Evolutionary conservation across 2,888 invertebrate genomes (phyloP), one percentile per base, ranked within the genome.

Genomic region (Catocala sponsa): DNA sequence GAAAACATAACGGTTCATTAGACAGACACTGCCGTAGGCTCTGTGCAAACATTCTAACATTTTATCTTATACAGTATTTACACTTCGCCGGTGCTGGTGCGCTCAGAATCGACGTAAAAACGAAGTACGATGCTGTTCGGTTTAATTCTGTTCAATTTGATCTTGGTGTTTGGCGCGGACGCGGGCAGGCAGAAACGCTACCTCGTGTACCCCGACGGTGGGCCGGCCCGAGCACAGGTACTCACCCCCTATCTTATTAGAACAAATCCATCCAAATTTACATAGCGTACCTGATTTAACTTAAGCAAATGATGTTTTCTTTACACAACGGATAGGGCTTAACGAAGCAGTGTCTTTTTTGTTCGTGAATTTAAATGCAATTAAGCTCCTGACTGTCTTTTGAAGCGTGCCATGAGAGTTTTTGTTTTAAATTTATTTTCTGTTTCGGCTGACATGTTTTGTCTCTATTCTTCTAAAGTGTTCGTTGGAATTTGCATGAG

Each of bases 161-260:
- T 91, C 54, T 77, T 78, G 65, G 65, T 83, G 64, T 78, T 82
- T 41, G 78, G 75, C 11, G 82, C 75, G 59, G 81, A 82, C 63
- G 83, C 81, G 60, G 73, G 80, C 56, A 88, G 96, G 66, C 91
- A 95, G 64, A 95, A 90, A 74, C 88, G 96, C 62, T 95, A 94
- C 77, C 89, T 96, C 55, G 91, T 96, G n/a, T 96, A 95, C 81
- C 95, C 95, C 7, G 93, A 95, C 70, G 96, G 95, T 48, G 93
- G 95, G 5, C 95, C 95, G 1, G 95, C 95, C 55, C 91, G 95
- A 89, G 91, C 96, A 49, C 95, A 96, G 94, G 96, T 96, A 93
- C 79, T 52, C 82, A 77, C 78, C 68, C 63, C 70, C 67, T 75
- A 72, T 71, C 66, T 72, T 76, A 69, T 68, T 73, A 63, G 72